Percentiles rank a stretch among this genome's conserved stretches.
Conservation (phyloP, 1,140 invertebrate genomes). For the Aphelinus atriplicis region DNA sequence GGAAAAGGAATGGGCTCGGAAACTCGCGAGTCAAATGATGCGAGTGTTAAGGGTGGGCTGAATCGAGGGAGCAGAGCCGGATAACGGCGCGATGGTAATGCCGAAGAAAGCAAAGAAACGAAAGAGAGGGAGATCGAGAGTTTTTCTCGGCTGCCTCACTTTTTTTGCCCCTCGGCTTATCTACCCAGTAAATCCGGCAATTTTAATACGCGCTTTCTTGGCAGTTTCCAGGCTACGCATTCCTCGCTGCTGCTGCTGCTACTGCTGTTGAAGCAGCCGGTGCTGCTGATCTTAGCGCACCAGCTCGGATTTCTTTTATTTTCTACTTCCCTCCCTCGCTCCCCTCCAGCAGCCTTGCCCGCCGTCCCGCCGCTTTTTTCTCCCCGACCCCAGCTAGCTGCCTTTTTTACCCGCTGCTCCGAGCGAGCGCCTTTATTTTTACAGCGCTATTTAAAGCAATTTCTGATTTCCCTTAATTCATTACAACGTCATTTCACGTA, state of each 20-base stretch:
- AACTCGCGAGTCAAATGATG: constrained; percentile 51
- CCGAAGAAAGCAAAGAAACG: constrained; percentile 48
- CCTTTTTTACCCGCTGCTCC: constrained; percentile 42
- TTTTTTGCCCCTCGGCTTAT: constrained; percentile 52
- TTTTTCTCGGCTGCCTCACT: constrained; percentile 27
- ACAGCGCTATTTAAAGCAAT: constrained; percentile 65
- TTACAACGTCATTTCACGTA: constrained; percentile 59
- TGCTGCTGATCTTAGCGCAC: constrained; percentile 43
- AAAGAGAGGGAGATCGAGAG: background rate
- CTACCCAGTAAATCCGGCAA: constrained; percentile 64
- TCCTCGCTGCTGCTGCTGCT: constrained; percentile 49
- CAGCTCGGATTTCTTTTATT: constrained; percentile 29
- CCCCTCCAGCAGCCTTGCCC: constrained; percentile 33
- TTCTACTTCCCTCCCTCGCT: constrained; percentile 16
- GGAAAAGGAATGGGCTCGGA: background rate
- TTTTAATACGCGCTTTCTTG: constrained; percentile 66
- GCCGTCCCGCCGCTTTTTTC: constrained; percentile 26
- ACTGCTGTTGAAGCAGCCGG: constrained; percentile 45
- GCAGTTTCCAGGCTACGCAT: constrained; percentile 63
- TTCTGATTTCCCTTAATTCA: constrained; percentile 67
- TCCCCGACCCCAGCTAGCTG: constrained; percentile 30
- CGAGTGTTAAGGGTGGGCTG: constrained; percentile 48
- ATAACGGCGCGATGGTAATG: constrained; percentile 59
- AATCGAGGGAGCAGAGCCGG: constrained; percentile 44
- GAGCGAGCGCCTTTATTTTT: constrained; percentile 62